These are phyloP conservation scores for Bhutanitis thaidina DNA, from an alignment of 2,888 invertebrate species.

Conservation along the genomic window DNA sequence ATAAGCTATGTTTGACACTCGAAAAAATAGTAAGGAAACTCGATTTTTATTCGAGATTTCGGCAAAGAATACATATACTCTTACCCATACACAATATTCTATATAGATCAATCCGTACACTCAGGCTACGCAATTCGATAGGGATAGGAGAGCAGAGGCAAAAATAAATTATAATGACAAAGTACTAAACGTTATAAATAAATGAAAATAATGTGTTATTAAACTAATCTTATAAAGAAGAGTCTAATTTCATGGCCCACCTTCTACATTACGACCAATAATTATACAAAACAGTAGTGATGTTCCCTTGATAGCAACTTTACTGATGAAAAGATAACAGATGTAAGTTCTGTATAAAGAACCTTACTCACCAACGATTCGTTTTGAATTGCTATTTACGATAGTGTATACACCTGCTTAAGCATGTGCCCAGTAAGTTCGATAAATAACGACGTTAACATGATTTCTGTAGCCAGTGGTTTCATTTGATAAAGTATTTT, in stretches of 20 bases:
- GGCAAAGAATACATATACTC: too few species aligned
- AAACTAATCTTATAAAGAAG: not conserved
- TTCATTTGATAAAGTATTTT: not conserved
- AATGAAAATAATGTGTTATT: not conserved
- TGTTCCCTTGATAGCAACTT: constrained; percentile 3
- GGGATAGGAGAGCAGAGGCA: too few species aligned
- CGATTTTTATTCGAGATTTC: too few species aligned
- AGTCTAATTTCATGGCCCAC: not conserved
- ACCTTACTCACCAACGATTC: not conserved
- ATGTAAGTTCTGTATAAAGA: not conserved
- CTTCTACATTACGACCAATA: constrained; percentile 5
- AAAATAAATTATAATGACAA: too few species aligned
- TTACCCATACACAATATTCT: too few species aligned
- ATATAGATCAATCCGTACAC: too few species aligned
- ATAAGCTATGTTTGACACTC: too few species aligned
- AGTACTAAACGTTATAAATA: too few species aligned
- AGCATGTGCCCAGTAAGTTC: not conserved
- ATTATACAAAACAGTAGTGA: constrained; percentile 6
- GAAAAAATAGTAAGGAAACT: too few species aligned
- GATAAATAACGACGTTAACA: not conserved
- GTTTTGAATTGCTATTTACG: not conserved
- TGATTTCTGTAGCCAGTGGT: not conserved
- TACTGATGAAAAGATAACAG: constrained; percentile 12
- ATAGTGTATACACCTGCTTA: not conserved
- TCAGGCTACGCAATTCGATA: too few species aligned